Evolutionary conservation across 2,888 invertebrate genomes (phyloP).

Genomic region (Oegoconia quadripuncta): DNA sequence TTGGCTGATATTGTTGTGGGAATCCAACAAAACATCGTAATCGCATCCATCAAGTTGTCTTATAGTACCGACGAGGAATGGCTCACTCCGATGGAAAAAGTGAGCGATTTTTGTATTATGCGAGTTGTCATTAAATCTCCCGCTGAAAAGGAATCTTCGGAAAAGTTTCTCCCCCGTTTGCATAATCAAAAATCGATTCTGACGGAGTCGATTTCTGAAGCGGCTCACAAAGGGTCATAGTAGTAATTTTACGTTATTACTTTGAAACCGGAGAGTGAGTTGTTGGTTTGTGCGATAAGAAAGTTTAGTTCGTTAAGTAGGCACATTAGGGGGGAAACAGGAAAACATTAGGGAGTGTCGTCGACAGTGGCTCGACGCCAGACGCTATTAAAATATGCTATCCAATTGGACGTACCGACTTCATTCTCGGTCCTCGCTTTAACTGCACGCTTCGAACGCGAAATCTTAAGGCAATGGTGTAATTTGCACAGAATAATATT

Average conservation of each 20-base stretch:
- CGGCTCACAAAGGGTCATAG: not conserved
- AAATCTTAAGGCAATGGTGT: constrained; percentile 43
- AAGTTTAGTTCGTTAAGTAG: constrained; percentile 75
- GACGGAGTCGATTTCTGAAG: not conserved
- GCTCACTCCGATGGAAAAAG: constrained; percentile 43
- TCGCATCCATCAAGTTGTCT: constrained; percentile 67
- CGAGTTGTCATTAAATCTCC: constrained; percentile 48
- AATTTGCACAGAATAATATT: constrained; percentile 54
- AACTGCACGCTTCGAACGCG: constrained; percentile 27
- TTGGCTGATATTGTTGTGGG: constrained; percentile 46
- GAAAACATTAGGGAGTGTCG: constrained; percentile 70
- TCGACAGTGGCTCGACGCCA: constrained; percentile 65
- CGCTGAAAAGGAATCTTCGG: constrained; percentile 39
- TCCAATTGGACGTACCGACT: constrained; percentile 63
- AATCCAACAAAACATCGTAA: constrained; percentile 56
- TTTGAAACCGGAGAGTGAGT: constrained; percentile 54
- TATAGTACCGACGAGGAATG: constrained; percentile 56
- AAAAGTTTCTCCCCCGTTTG: constrained; percentile 27
- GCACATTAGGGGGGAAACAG: constrained; percentile 71
- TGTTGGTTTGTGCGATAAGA: constrained; percentile 70
- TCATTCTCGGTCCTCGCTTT: constrained; percentile 33
- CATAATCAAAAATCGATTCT: constrained; percentile 11
- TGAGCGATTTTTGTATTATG: constrained; percentile 46
- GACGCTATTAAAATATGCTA: constrained; percentile 71
- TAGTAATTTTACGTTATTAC: constrained; percentile 45